These are phyloP conservation scores for Amphilophus citrinellus DNA, from an alignment of 2,113 vertebrate species.

Conservation along the genomic window DNA sequence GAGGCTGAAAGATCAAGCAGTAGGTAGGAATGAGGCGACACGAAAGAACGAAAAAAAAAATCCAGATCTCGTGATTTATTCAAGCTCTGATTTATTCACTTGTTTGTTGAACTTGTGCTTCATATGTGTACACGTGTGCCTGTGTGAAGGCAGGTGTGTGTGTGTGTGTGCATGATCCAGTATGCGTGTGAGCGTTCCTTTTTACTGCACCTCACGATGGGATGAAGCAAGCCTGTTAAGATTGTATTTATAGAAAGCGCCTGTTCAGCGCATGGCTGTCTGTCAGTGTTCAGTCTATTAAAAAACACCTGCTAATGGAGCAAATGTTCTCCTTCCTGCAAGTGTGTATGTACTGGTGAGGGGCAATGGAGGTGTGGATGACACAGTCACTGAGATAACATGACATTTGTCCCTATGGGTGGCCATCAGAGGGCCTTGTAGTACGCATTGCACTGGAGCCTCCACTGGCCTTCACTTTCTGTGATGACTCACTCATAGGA, in stretches of 20 bases:
- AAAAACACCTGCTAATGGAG: slow-evolving; percentile 75
- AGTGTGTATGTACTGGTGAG: neutral
- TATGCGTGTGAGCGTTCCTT: slow-evolving; percentile 4
- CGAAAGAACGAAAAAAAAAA: neutral
- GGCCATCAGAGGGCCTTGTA: neutral
- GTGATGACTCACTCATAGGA: slow-evolving; percentile 44
- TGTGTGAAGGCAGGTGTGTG: slow-evolving; percentile 39
- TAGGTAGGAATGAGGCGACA: slow-evolving; percentile 46
- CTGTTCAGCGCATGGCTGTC: slow-evolving; percentile 34
- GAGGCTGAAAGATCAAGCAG: slow-evolving; percentile 69
- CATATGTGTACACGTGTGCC: neutral
- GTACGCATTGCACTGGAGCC: slow-evolving; percentile 4
- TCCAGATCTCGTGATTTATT: slow-evolving; percentile 65
- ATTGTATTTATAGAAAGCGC: slow-evolving; percentile 64
- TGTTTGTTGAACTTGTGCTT: slow-evolving; percentile 56
- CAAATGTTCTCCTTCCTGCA: slow-evolving; percentile 9
- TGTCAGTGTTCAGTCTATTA: slow-evolving; percentile 72
- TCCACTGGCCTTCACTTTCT: slow-evolving; percentile 25
- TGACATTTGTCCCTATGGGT: slow-evolving; percentile 52
- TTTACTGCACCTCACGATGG: slow-evolving; percentile 20
- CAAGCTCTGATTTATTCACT: slow-evolving; percentile 58
- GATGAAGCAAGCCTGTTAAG: slow-evolving; percentile 20
- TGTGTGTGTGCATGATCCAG: slow-evolving; percentile 2
- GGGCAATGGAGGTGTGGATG: slow-evolving; percentile 15
- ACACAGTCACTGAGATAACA: slow-evolving; percentile 46